phyloP scores from a whole-genome alignment of 2,888 invertebrate species.

The Pelosia muscerda region DNA sequence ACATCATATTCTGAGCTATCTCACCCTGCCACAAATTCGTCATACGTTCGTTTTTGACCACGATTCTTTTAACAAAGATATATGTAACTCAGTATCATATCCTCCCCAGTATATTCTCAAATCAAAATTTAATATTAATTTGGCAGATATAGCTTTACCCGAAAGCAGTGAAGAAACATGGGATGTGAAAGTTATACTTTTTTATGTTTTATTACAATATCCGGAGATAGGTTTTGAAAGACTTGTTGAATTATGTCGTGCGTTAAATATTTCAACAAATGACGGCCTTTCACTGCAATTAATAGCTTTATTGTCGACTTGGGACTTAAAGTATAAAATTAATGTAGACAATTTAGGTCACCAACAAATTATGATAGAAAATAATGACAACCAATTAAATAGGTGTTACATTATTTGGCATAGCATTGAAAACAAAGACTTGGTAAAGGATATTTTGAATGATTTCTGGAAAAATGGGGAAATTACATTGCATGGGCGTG shows the following conservation, averaged over 20 bases:
- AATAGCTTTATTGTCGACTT: slow-evolving; percentile 73
- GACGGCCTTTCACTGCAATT: slow-evolving; percentile 79
- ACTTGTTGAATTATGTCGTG: slow-evolving; percentile 71
- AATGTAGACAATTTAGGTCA: slow-evolving; percentile 68
- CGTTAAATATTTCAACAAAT: slow-evolving; percentile 72
- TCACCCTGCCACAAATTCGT: slow-evolving; percentile 67
- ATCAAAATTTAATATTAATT: slow-evolving; percentile 78
- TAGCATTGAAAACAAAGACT: slow-evolving; percentile 75
- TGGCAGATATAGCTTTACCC: slow-evolving; percentile 76
- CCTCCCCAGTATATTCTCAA: slow-evolving; percentile 78
- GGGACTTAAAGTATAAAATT: slow-evolving; percentile 78
- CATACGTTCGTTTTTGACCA: slow-evolving; percentile 66
- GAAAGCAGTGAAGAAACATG: slow-evolving; percentile 81
- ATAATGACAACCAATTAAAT: slow-evolving; percentile 64
- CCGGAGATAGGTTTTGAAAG: slow-evolving; percentile 70
- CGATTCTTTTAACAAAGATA: slow-evolving; percentile 55
- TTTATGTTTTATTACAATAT: slow-evolving; percentile 74
- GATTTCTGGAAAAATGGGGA: slow-evolving; percentile 85
- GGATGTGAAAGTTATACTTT: slow-evolving; percentile 81
- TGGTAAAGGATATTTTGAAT: slow-evolving; percentile 73
- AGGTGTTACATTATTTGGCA: slow-evolving; percentile 77
- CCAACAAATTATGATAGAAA: slow-evolving; percentile 65
- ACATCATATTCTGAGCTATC: slow-evolving; percentile 64
- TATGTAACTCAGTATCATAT: slow-evolving; percentile 65
- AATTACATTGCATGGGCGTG: slow-evolving; percentile 76